Base-by-base conservation (phyloP, 2,888 invertebrate species). In the Microplitis manilae region DNA sequence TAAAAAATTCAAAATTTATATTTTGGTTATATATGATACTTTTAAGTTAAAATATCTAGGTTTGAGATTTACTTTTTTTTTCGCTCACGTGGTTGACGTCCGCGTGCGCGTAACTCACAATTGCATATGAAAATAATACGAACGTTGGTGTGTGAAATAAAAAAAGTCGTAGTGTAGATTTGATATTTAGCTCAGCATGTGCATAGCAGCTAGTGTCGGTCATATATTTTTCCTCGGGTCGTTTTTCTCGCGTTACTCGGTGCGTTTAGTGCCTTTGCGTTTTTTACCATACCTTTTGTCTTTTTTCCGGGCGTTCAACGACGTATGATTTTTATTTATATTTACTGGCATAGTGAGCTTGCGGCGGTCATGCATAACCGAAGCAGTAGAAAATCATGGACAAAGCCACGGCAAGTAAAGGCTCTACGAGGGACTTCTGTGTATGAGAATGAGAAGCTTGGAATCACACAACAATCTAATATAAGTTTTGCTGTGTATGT, bases 21-120 rank as follows among this genome's bases (percentile, higher is more conserved):
- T 30, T 30, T 4, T 30, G 30, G 30, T 30, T 4, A 30, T 30
- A 30, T 30, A 30, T 30, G 30, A 30, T 30, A 30, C 30, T 30
- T 30, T 30, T 30, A 30, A 30, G 30, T 30, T 2, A 30, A 30
- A 30, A 30, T 30, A 30, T 30, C 30, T 30, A 30, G 4, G 30
- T 4, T 30, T 30, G 30, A 30, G 30, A 30, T 30, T 72, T 62
- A 60, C 64, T 72, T 77, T 13, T 59, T 68, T 73, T 73, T 68
- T 77, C 60, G 68, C 60, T 77, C 71, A 39, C 73, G 64, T 76
- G 69, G 75, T 67, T 76, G 75, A 64, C 75, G 75, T 62, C 75
- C 60, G 69, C 67, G 73, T 75, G 73, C 76, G 68, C 79, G 78
- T 78, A 71, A 77, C 77, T 62, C 76, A 64, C 73, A 72, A 9